Base-by-base conservation (phyloP, 2,888 invertebrate genomes). In the Apomyelois bistriatella region DNA sequence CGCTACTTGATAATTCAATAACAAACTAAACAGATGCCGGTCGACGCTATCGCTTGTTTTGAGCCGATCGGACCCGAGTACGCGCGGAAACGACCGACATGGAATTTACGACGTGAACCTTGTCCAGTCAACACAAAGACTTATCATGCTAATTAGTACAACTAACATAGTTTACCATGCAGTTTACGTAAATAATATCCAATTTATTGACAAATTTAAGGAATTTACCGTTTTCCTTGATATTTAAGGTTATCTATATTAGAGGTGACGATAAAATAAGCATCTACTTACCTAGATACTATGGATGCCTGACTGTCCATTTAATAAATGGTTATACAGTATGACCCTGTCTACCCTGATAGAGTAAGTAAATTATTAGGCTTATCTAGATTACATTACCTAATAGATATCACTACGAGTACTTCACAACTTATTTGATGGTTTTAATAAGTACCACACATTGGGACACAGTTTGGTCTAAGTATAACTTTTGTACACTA, bases 11-110 rank as follows among this genome's bases (percentile, higher is more conserved):
- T 76, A 22, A 22, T 22, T 22, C 74, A 77, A 72, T 76, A 76
- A 76, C 73, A 74, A 77, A 74, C 59, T 64, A 72, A 72, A 72
- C 70, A 73, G 69, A 50, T 57, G 52, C 42, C 57, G 57, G 52
- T 63, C 22, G 35, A 37, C 35, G 42, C 42, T 38, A 51, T 51
- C 35, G 35, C 70, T 74, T 87, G 85, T 89, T 87, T 81, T 87
- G 83, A 62, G 68, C 77, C 87, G 85, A 86, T 53, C 63, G 56
- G 56, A 30, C 58, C 72, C 89, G 89, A 88, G 61, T 55, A 53
- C 51, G 35, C 54, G 60, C 88, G 88, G 76, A 83, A 76, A 76
- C 59, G 59, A 40, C 72, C 88, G 87, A 88, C 58, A 54, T 59
- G 63, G 52, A 75, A 70, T 78, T 77, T 78, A 79, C 68, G 70